A percentile compares a stretch with the other conserved stretches of the same genome.
phyloP scores from a whole-genome alignment of 1,140 invertebrate species.

The Ooceraea biroi region DNA sequence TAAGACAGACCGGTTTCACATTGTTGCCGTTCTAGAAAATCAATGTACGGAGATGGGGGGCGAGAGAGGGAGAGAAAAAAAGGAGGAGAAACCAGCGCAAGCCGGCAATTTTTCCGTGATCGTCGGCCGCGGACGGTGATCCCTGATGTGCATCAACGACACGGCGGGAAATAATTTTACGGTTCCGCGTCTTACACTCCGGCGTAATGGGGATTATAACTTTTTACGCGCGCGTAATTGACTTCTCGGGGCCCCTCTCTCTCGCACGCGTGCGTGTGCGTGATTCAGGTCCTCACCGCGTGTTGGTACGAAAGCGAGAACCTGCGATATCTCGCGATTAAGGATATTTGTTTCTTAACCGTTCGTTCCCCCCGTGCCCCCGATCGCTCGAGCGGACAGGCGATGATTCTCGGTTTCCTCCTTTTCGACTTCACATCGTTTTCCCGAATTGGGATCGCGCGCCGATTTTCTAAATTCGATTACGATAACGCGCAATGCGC shows the following conservation, averaged over 20 bases:
- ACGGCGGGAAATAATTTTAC: constrained; percentile 62
- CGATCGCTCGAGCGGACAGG: no score
- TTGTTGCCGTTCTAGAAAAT: constrained; percentile 60
- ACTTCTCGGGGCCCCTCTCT: constrained; percentile 47
- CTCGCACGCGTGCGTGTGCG: neutral
- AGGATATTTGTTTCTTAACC: constrained; percentile 5
- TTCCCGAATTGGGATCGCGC: no score
- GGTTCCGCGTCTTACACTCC: constrained; percentile 43
- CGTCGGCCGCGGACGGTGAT: constrained; percentile 41
- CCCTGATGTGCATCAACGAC: constrained; percentile 60
- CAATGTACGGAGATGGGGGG: constrained; percentile 39
- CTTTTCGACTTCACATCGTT: no score
- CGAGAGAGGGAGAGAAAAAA: no score
- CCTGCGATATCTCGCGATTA: neutral
- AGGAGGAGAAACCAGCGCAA: constrained; percentile 25
- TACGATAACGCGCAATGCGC: neutral
- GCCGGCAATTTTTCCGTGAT: constrained; percentile 52
- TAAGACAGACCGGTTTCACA: constrained; percentile 59
- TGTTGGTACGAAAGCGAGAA: constrained; percentile 37
- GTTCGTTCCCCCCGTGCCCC: neutral
- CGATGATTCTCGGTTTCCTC: no score
- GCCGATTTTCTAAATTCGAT: neutral
- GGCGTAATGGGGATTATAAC: constrained; percentile 54
- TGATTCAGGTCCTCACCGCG: constrained; percentile 5
- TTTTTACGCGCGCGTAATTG: constrained; percentile 52